Base-by-base conservation (phyloP, 2,888 invertebrate genomes). In the Drosophila fungiperda region DNA sequence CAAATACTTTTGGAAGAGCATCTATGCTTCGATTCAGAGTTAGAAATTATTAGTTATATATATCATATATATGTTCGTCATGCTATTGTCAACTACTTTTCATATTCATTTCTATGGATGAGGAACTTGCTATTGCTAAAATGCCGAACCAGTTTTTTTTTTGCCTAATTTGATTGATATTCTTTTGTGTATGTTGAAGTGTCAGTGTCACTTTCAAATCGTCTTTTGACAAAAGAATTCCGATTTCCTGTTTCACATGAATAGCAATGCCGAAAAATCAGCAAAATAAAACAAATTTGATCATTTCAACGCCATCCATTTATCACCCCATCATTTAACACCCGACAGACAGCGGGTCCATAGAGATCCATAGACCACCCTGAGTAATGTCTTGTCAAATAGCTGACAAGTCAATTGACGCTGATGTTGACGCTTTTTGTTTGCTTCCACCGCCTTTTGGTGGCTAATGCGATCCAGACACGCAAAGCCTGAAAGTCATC, bases 391-490 rank as follows among this genome's bases (percentile, higher is more conserved):
- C 38, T 82, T 70, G 83, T 66, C 87, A 77, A 65, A 58, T 58
- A 49, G 71, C 73, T 87, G 83, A 87, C 87, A 83, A 68, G 70
- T 84, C 89, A 87, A 89, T 87, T 87, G 84, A 66, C 63, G 68
- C 82, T 84, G 82, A 67, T 60, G 66, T 62, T 40, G 33, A 66
- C 52, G 59, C 54, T 35, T 59, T 63, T 63, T 63, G 57, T 66
- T 42, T 36, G 45, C 15, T 26, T 60, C 49, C 23, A 61, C 29
- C 52, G 73, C 45, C 54, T 66, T 49, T 32, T 59, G 62, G 65
- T 66, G 62, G 59, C 35, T 86, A 88, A 90, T 80, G 73, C 50
- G 73, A 48, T 73, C 29, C 58, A 68, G 80, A 73, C 87, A 87
- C 87, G 87, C 87, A 87, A 88, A 53, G 60, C 38, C 17, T 64